These are phyloP conservation scores for Dynastes grantii DNA, from an alignment of 2,888 invertebrate genomes.

Conservation along the genomic window DNA sequence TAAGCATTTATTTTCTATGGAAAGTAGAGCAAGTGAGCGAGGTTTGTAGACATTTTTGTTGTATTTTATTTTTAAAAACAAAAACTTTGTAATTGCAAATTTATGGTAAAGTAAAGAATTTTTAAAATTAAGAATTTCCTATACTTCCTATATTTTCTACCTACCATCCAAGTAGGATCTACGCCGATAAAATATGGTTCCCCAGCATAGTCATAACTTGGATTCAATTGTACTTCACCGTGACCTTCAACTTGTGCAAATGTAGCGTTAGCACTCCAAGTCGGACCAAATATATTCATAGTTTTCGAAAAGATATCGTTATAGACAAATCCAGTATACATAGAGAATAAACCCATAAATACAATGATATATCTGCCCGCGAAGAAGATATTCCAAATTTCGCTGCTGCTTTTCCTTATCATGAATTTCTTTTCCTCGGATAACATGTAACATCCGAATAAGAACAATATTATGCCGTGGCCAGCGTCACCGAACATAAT, in stretches of 20 bases:
- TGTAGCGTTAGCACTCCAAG: constrained; percentile 71
- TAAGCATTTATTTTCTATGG: too few relatives aligned
- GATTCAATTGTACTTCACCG: constrained; percentile 69
- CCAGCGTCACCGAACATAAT: constrained; percentile 98
- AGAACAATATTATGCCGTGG: constrained; percentile 88
- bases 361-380: constrained; percentile 85
- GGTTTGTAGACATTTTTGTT: too few relatives aligned
- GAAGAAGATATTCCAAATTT: constrained; percentile 85
- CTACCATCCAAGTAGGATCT: constrained; percentile 81
- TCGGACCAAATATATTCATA: constrained; percentile 80
- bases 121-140: too few relatives aligned
- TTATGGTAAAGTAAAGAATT: too few relatives aligned
- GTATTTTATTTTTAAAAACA: too few relatives aligned
- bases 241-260: constrained; percentile 56
- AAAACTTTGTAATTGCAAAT: too few relatives aligned
- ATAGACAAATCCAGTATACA: constrained; percentile 85
- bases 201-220: constrained; percentile 67
- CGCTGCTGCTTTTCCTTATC: constrained; percentile 80
- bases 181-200: constrained; percentile 81
- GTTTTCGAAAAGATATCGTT: constrained; percentile 87
- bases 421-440: constrained; percentile 83
- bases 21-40: too few relatives aligned
- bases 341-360: constrained; percentile 84
- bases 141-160: neutral
- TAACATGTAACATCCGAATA: constrained; percentile 88